Percentiles rank a stretch among this genome's conserved stretches.
Conservation (phyloP, 2,797 vertebrate species). For the Malurus splendens region DNA sequence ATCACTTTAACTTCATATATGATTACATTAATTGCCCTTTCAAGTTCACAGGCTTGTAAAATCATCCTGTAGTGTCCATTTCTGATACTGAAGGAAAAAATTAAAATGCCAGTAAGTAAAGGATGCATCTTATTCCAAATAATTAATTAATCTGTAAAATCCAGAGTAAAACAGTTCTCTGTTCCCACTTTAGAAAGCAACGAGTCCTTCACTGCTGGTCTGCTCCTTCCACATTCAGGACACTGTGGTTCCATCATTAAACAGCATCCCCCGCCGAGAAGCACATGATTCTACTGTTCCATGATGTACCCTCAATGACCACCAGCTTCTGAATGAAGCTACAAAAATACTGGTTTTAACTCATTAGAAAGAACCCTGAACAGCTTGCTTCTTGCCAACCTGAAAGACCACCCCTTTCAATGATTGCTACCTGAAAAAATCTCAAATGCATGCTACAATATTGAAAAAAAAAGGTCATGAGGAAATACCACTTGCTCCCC, state of each 20-base stretch:
- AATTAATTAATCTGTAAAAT: not conserved
- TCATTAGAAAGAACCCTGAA: not conserved
- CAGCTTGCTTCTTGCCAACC: not conserved
- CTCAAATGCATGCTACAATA: not conserved
- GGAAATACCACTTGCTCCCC: not conserved
- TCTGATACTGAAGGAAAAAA: not conserved
- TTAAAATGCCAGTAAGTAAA: not conserved
- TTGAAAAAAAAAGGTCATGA: not conserved
- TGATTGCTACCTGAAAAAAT: not conserved
- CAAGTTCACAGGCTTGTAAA: not conserved
- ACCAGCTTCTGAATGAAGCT: not conserved
- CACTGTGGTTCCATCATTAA: slow-evolving; percentile 11
- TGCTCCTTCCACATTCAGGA: slow-evolving; percentile 5
- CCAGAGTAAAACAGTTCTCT: not conserved
- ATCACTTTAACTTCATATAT: not conserved
- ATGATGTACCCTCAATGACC: not conserved
- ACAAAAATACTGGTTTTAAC: not conserved
- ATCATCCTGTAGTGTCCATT: not conserved
- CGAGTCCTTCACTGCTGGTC: not conserved
- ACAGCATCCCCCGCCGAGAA: not conserved
- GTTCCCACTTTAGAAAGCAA: not conserved
- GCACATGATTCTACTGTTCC: slow-evolving; percentile 12
- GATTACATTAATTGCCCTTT: not conserved
- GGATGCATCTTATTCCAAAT: not conserved
- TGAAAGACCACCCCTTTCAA: not conserved